Conservation (phyloP, 2,888 invertebrate species). For the Hypena proboscidalis region DNA sequence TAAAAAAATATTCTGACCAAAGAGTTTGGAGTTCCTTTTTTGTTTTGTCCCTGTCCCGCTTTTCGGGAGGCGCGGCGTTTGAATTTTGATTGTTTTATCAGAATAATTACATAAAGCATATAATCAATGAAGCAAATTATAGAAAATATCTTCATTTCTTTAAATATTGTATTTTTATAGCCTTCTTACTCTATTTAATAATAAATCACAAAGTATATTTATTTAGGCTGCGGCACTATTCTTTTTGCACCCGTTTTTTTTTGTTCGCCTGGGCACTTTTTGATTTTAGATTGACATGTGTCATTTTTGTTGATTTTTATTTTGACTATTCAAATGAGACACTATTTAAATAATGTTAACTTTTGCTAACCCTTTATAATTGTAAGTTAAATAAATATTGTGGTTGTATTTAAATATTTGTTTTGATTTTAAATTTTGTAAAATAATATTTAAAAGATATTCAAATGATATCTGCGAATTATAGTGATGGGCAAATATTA, state of each 20-base stretch:
- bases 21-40: conserved; percentile 13
- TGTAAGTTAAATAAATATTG: conserved; percentile 25
- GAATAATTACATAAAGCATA: conserved; percentile 2
- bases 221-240: no score
- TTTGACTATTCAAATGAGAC: conserved; percentile 38
- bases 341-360: conserved; percentile 36
- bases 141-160: no score
- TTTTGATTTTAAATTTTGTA: not conserved
- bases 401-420: conserved; percentile 13
- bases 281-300: conserved; percentile 57
- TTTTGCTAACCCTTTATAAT: conserved; percentile 29
- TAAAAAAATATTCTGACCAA: conserved; percentile 27
- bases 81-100: conserved; percentile 16
- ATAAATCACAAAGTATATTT: no score
- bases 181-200: no score
- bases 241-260: conserved; percentile 15
- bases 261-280: conserved; percentile 11
- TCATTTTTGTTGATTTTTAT: conserved; percentile 40
- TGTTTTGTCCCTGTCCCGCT: conserved; percentile 27
- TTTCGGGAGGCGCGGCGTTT: conserved; percentile 12
- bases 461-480: no score
- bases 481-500: no score
- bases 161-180: no score
- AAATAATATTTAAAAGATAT: no score
- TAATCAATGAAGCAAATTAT: no score